Conservation (phyloP, 2,888 invertebrate species). For the Theristus sp. region DNA sequence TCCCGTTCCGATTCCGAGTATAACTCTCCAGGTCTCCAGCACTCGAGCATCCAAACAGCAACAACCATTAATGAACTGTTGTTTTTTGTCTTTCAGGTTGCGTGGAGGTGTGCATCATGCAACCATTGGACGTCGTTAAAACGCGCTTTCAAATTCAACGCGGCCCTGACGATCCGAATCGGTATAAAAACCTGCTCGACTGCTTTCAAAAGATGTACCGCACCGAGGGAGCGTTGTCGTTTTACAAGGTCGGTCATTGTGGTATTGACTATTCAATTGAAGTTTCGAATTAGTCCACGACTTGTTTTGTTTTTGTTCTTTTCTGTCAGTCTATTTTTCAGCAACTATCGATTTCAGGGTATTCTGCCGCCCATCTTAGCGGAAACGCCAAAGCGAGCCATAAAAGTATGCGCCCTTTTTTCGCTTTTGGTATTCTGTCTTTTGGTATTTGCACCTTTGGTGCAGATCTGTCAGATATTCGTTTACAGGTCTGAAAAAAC, state of each 20-base stretch:
- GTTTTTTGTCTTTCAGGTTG: constrained; percentile 45
- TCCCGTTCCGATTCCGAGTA: too few species aligned
- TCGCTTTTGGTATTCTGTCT: too few species aligned
- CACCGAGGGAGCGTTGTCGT: constrained; percentile 47
- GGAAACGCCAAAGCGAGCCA: constrained; percentile 81
- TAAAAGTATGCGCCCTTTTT: constrained; percentile 54
- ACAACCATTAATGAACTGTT: too few species aligned
- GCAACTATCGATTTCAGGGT: constrained; percentile 51
- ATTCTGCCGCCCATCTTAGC: constrained; percentile 76
- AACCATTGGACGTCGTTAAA: constrained; percentile 79
- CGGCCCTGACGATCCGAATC: constrained; percentile 37
- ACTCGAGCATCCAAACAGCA: neutral
- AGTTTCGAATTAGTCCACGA: too few species aligned
- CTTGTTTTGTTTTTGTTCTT: neutral
- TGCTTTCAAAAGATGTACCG: constrained; percentile 72
- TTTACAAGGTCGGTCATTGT: constrained; percentile 13
- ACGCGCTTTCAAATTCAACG: constrained; percentile 64
- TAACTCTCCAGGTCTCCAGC: too few species aligned
- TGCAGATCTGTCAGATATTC: too few species aligned
- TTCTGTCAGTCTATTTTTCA: constrained; percentile 21
- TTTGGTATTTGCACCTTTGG: too few species aligned
- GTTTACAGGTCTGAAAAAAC: too few species aligned
- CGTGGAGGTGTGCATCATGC: constrained; percentile 85
- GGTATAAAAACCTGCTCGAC: constrained; percentile 55
- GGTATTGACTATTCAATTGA: too few species aligned